A percentile compares a stretch with the other conserved stretches of the same genome.
These are phyloP conservation scores for Yoshiicerus persimilis DNA, from an alignment of 1,140 invertebrate genomes.

Conservation along the genomic window DNA sequence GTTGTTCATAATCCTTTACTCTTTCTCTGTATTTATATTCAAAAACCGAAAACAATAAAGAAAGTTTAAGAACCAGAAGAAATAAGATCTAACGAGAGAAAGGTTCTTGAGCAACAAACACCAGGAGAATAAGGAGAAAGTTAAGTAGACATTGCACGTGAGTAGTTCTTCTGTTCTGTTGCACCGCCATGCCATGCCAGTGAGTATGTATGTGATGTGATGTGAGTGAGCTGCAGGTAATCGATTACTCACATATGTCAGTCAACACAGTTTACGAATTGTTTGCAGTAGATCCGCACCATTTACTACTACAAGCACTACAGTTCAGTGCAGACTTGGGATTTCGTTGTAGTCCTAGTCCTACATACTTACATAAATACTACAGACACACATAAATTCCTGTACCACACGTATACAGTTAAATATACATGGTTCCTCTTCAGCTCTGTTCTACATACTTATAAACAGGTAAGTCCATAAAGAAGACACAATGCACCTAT, in stretches of 20 bases:
- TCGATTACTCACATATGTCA: conserved; percentile 20
- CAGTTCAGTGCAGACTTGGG: too few species aligned
- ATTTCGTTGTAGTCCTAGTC: too few species aligned
- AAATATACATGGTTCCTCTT: too few species aligned
- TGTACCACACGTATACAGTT: too few species aligned
- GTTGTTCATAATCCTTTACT: too few species aligned
- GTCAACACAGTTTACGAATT: background rate
- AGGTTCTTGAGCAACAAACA: background rate
- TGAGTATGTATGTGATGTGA: too few species aligned
- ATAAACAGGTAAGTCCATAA: too few species aligned
- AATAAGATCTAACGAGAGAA: background rate
- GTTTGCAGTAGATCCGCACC: background rate
- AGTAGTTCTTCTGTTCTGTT: background rate
- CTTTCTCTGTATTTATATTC: background rate
- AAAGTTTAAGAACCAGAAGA: background rate
- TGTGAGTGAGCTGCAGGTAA: background rate
- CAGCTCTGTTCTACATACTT: too few species aligned
- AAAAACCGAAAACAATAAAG: background rate
- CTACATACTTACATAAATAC: too few species aligned
- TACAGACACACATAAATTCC: too few species aligned
- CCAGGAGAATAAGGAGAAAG: background rate
- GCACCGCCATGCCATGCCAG: too few species aligned
- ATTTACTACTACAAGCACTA: background rate
- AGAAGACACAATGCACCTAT: too few species aligned
- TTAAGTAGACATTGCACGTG: background rate